Evolutionary conservation across 2,888 invertebrate species (phyloP).

Genomic region (Hirudinaria manillensis): DNA sequence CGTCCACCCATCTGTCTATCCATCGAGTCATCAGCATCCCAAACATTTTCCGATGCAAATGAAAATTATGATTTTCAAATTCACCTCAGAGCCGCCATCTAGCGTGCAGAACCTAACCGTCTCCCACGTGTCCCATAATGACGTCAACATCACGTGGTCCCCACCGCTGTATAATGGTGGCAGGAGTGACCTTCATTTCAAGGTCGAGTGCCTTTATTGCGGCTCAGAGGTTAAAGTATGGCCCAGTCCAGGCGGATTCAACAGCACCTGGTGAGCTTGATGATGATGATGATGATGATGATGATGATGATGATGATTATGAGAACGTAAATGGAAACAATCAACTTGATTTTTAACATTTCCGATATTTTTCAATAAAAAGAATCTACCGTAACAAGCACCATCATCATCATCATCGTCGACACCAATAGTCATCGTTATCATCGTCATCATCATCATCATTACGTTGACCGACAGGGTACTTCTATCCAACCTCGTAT

Average conservation of each 20-base stretch:
- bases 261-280: conserved; percentile 63
- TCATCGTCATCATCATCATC: conserved; percentile 15
- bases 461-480: neutral
- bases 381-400: neutral
- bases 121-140: conserved; percentile 82
- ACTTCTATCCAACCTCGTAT: neutral
- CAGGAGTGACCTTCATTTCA: conserved; percentile 75
- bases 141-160: conserved; percentile 82
- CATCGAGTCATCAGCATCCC: neutral
- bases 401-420: conserved; percentile 5
- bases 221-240: conserved; percentile 67
- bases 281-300: conserved; percentile 23
- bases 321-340: neutral
- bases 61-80: too few relatives aligned
- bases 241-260: conserved; percentile 71
- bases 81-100: conserved; percentile 65
- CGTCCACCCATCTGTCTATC: neutral
- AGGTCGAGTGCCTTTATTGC: conserved; percentile 75
- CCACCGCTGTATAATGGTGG: conserved; percentile 73
- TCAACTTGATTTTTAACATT: too few relatives aligned
- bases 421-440: neutral
- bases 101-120: conserved; percentile 84
- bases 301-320: conserved; percentile 23
- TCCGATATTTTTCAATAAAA: neutral
- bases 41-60: neutral